Evolutionary conservation across 2,797 vertebrate species (phyloP), one percentile per base, ranked within the genome.

Genomic region (Darevskia mixta): DNA sequence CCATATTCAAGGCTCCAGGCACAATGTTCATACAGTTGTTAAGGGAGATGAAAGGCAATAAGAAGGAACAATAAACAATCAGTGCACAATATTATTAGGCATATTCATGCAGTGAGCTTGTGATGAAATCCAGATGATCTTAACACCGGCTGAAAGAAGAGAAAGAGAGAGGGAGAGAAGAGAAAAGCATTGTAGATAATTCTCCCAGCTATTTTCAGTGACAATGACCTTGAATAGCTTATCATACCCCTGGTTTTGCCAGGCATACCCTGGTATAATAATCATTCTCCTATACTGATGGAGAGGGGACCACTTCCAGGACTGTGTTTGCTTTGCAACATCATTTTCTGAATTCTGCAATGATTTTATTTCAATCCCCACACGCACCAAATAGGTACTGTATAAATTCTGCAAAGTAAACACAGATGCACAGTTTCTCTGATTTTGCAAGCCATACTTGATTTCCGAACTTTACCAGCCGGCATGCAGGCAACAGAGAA

Each of bases 31-130:
- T 91, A 86, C 83, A 0, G 85, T 89, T 95, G 92, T 95, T 94
- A 89, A 76, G 84, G 35, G 91, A 94, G 91, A 93, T 94, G 93
- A 93, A 88, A 91, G 93, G 90, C 91, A 29, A 79, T 88, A 90
- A 88, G 90, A 87, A 89, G 7, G 92, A 93, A 91, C 94, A 95
- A 91, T 92, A 94, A 90, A 90, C 89, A 87, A 95, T 93, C 95
- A 94, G 95, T 92, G 91, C 92, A 90, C 94, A 91, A 5, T 77
- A 93, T 96, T 94, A 66, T 29, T 91, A 94, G 91, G 86, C 90
- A 91, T 92, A 93, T 90, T 93, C 94, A 93, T 91, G 93, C 89
- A 61, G 92, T 55, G 92, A 90, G 89, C 91, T 83, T 0, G 58
- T 88, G 94, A 91, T 88, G 89, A 93, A 92, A 95, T 95, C 82